Conservation (phyloP, 2,888 invertebrate species). For the Xylophagus ater region DNA sequence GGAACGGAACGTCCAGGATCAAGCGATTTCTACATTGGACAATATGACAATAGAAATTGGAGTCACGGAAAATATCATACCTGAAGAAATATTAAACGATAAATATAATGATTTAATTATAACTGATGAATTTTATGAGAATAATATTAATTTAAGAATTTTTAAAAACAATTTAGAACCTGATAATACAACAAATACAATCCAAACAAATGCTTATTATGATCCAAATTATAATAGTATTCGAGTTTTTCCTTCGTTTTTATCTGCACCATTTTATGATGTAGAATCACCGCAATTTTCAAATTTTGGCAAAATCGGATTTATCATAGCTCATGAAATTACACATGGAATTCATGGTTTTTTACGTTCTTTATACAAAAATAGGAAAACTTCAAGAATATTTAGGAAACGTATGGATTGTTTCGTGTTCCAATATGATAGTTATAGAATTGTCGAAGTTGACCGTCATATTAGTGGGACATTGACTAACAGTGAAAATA, state of each 20-base stretch:
- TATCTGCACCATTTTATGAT: slow-evolving; percentile 30
- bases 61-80: too few species aligned
- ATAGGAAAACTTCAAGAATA: slow-evolving; percentile 22
- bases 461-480: slow-evolving; percentile 29
- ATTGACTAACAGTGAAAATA: slow-evolving; percentile 29
- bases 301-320: slow-evolving; percentile 32
- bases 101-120: too few species aligned
- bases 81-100: too few species aligned
- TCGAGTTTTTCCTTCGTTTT: slow-evolving; percentile 30
- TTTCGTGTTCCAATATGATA: slow-evolving; percentile 26
- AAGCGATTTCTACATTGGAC: too few species aligned
- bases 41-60: too few species aligned
- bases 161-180: too few species aligned
- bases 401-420: slow-evolving; percentile 28
- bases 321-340: slow-evolving; percentile 31
- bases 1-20: too few species aligned
- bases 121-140: too few species aligned
- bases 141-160: too few species aligned
- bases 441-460: slow-evolving; percentile 29
- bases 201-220: slow-evolving; percentile 32
- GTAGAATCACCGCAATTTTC: slow-evolving; percentile 28
- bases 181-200: slow-evolving; percentile 24
- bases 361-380: slow-evolving; percentile 25
- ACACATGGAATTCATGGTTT: slow-evolving; percentile 31
- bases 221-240: slow-evolving; percentile 32